These are phyloP conservation scores for Porites rus DNA, from an alignment of 92 coral and sea anemone genomes.

Conservation along the genomic window DNA sequence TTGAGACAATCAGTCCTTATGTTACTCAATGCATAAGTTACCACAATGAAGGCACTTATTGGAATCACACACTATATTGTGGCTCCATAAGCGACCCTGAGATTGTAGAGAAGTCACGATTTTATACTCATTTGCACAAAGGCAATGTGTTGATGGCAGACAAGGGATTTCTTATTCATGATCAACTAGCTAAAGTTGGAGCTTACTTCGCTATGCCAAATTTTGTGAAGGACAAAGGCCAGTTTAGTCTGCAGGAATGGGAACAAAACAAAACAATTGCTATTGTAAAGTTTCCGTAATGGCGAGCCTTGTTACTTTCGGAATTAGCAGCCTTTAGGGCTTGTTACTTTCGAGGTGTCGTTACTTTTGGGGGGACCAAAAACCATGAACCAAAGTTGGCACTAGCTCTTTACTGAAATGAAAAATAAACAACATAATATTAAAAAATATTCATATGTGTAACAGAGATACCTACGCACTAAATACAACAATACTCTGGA, in stretches of 20 bases:
- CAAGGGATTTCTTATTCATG: constrained; percentile 63
- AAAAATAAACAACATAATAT: no score
- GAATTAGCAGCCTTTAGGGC: no score
- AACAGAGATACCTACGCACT: no score
- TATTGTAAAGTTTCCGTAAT: no score
- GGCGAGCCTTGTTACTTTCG: no score
- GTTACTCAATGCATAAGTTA: constrained; percentile 48
- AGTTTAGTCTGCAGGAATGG: constrained; percentile 47
- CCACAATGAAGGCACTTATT: constrained; percentile 68
- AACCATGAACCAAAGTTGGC: no score
- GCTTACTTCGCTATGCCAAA: constrained; percentile 3
- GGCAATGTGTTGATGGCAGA: constrained; percentile 64
- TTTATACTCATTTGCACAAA: constrained; percentile 31
- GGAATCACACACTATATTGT: constrained; percentile 70
- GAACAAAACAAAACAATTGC: constrained; percentile 24
- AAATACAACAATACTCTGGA: no score
- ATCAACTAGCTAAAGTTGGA: constrained; percentile 65
- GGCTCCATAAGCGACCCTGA: neutral
- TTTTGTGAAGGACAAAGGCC: constrained; percentile 42
- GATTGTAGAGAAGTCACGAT: constrained; percentile 27
- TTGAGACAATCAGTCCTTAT: constrained; percentile 43
- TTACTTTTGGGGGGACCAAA: no score
- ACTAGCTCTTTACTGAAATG: no score
- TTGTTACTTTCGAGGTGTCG: no score
- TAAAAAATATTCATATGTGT: no score